These are phyloP conservation scores for Dolichomitus sp. DNA, from an alignment of 2,888 invertebrate genomes.

Conservation along the genomic window DNA sequence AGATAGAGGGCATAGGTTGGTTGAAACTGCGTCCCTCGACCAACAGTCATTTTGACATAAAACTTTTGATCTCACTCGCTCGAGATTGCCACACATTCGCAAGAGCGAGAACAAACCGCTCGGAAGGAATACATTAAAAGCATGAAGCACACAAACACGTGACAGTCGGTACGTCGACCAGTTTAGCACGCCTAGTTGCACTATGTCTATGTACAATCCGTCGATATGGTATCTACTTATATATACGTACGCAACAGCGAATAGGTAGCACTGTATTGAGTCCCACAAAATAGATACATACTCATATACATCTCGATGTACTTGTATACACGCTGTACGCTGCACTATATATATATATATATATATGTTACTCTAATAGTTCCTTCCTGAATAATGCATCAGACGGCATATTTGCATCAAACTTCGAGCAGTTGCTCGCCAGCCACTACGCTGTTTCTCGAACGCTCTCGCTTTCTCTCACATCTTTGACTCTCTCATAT, in stretches of 20 bases:
- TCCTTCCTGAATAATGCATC: constrained; percentile 83
- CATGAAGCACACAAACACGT: constrained; percentile 75
- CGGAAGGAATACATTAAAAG: constrained; percentile 80
- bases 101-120: constrained; percentile 72
- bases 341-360: constrained; percentile 70
- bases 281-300: constrained; percentile 51
- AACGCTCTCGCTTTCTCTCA: constrained; percentile 63
- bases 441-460: constrained; percentile 59
- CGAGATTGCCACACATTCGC: constrained; percentile 36
- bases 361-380: constrained; percentile 76
- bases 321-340: constrained; percentile 58
- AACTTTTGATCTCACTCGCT: constrained; percentile 61
- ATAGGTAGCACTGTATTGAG: constrained; percentile 61
- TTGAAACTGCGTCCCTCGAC: constrained; percentile 62
- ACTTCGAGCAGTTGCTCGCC: constrained; percentile 79
- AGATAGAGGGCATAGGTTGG: constrained; percentile 40
- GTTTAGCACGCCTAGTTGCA: constrained; percentile 78
- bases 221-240: constrained; percentile 45
- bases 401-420: constrained; percentile 82
- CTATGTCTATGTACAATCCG: constrained; percentile 72
- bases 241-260: constrained; percentile 49
- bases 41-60: constrained; percentile 69
- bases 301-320: constrained; percentile 57
- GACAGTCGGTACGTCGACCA: constrained; percentile 75
- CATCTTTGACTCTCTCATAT: constrained; percentile 47